Percentiles rank a stretch among this genome's conserved stretches.
phyloP scores from a whole-genome alignment of 2,113 vertebrate genomes.

The Physeter macrocephalus region DNA sequence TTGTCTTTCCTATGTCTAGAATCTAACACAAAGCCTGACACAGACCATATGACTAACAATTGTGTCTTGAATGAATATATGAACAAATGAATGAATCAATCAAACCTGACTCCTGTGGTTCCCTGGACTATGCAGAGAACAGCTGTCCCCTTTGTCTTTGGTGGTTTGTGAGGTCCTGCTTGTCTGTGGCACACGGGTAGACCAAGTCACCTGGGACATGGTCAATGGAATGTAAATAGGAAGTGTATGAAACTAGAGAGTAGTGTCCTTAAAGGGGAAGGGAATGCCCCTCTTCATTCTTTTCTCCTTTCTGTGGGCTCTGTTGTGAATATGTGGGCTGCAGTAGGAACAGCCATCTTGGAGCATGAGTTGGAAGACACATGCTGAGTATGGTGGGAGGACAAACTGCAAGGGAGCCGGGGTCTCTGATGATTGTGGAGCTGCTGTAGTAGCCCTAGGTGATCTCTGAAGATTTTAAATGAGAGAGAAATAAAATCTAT shows the following conservation, averaged over 20 bases:
- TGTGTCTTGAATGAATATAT: not conserved
- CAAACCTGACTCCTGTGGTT: not conserved
- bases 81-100: not conserved
- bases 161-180: not conserved
- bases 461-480: not conserved
- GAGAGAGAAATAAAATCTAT: not conserved
- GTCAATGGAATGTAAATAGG: not conserved
- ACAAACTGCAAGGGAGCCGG: not conserved
- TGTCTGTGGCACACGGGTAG: not conserved
- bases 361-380: not conserved
- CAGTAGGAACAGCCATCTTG: not conserved
- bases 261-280: not conserved
- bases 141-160: not conserved
- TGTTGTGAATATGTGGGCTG: not conserved
- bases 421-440: not conserved
- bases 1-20: constrained; percentile 9
- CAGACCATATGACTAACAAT: not conserved
- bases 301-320: not conserved
- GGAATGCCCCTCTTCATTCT: not conserved
- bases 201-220: not conserved
- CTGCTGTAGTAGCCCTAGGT: not conserved
- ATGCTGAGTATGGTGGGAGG: not conserved
- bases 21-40: not conserved
- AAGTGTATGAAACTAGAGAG: not conserved
- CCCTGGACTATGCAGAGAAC: not conserved